phyloP scores from a whole-genome alignment of 2,797 vertebrate genomes.

The Microhierax caerulescens region DNA sequence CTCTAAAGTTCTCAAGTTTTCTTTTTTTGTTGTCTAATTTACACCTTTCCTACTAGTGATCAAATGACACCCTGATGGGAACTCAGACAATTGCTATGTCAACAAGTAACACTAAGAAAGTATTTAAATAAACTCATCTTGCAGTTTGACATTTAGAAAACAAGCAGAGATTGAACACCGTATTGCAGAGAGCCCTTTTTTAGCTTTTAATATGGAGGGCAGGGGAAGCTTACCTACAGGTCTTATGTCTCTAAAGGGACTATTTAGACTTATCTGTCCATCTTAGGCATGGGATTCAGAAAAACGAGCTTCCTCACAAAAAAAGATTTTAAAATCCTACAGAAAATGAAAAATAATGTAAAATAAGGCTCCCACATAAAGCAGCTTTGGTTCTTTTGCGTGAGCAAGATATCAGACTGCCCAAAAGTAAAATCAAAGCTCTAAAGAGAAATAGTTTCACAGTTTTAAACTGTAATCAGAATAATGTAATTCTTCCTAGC shows the following conservation, averaged over 20 bases:
- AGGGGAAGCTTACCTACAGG: not conserved
- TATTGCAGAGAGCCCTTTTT: not conserved
- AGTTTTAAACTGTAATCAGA: not conserved
- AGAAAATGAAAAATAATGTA: not conserved
- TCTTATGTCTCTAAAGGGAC: not conserved
- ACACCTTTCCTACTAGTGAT: not conserved
- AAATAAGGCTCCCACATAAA: not conserved
- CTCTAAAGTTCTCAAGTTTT: not conserved
- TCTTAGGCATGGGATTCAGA: not conserved
- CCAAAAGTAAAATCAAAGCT: not conserved
- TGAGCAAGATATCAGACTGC: not conserved
- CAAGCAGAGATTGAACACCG: not conserved
- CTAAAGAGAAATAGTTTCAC: not conserved
- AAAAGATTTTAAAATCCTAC: not conserved
- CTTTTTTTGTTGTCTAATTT: constrained; percentile 26
- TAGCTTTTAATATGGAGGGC: not conserved
- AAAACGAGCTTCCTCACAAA: not conserved
- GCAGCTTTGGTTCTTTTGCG: not conserved
- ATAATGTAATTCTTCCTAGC: not conserved
- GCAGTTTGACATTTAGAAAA: constrained; percentile 44
- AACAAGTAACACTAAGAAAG: constrained; percentile 44
- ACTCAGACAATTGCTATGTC: constrained; percentile 39
- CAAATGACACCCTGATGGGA: constrained; percentile 6
- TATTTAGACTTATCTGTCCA: not conserved
- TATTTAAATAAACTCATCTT: constrained; percentile 32